These are phyloP conservation scores for Indri indri DNA, from an alignment of 2,113 vertebrate genomes.

Conservation along the genomic window DNA sequence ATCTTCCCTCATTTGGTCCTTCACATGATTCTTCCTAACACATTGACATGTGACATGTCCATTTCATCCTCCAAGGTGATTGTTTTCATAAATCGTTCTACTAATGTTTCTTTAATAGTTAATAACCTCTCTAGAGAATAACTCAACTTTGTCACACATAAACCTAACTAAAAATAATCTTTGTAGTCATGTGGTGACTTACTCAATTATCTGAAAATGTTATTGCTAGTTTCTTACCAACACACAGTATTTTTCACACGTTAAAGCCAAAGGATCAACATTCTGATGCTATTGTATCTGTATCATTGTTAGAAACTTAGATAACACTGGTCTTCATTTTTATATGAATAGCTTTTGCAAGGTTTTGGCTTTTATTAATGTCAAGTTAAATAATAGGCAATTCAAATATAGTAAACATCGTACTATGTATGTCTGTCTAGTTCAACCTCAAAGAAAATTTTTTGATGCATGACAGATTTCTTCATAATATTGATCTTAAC, in stretches of 20 bases:
- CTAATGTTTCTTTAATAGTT: background rate
- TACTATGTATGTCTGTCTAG: background rate
- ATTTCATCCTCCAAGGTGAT: background rate
- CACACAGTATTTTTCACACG: background rate
- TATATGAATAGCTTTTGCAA: background rate
- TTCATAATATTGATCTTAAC: background rate
- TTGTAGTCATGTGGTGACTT: background rate
- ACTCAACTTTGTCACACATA: background rate
- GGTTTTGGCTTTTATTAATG: background rate
- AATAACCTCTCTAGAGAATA: background rate
- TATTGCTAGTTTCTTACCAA: background rate
- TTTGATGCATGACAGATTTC: background rate
- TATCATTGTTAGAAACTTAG: background rate
- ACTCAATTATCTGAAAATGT: background rate
- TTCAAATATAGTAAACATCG: background rate
- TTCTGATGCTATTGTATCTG: background rate
- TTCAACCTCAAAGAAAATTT: conserved; percentile 36
- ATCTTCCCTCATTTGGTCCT: background rate
- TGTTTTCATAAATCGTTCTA: background rate
- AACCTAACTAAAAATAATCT: conserved; percentile 27
- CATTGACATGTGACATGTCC: background rate
- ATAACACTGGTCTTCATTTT: background rate
- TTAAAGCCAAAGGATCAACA: background rate
- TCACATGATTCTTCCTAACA: conserved; percentile 23
- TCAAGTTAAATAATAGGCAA: background rate